phyloP scores from a whole-genome alignment of 2,888 invertebrate species.

The Drepanosiphum platanoidis region DNA sequence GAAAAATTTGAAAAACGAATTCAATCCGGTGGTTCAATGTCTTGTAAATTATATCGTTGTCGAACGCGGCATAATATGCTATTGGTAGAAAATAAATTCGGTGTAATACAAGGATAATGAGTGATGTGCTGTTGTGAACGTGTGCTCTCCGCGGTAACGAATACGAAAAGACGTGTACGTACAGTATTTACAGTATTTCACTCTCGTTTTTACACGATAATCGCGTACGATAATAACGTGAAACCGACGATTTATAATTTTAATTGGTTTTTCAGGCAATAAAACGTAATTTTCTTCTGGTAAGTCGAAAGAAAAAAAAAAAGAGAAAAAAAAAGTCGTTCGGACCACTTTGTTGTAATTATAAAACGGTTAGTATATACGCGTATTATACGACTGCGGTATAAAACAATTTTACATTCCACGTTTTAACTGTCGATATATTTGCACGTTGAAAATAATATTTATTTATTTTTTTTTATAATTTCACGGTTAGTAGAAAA shows the following conservation, averaged over 20 bases:
- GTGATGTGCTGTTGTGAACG: background rate
- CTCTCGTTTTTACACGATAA: constrained; percentile 34
- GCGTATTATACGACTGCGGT: background rate
- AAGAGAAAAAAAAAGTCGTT: background rate
- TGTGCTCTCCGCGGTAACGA: background rate
- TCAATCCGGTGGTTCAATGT: no score
- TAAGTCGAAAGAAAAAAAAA: background rate
- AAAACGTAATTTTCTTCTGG: background rate
- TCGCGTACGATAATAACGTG: background rate
- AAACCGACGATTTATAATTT: constrained; percentile 33
- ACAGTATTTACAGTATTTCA: background rate
- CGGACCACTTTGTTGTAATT: background rate
- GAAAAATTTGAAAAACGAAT: background rate
- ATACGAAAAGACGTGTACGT: no score
- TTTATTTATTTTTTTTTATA: background rate
- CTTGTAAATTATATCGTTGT: background rate
- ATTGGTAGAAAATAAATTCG: no score
- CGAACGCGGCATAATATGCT: background rate
- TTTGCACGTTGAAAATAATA: background rate
- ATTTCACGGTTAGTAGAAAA: background rate
- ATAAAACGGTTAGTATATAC: background rate
- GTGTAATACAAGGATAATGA: no score
- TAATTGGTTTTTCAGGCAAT: constrained; percentile 10
- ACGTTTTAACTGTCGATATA: background rate
- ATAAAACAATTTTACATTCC: background rate